phyloP scores from a whole-genome alignment of 2,113 vertebrate genomes.

The Alouatta palliata region DNA sequence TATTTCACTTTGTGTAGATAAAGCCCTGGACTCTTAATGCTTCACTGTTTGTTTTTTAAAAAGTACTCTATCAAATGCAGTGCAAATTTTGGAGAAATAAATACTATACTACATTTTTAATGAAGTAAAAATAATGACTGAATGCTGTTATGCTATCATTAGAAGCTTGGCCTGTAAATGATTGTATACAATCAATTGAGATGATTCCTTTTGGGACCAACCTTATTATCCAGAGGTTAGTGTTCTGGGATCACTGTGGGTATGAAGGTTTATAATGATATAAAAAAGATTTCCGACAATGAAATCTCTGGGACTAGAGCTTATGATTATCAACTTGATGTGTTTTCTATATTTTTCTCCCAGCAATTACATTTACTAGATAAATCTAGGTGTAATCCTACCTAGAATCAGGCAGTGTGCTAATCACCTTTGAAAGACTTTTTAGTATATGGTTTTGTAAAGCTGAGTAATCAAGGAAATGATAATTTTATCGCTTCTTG shows the following conservation, averaged over 20 bases:
- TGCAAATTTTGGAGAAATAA: constrained; percentile 12
- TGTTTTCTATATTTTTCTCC: not conserved
- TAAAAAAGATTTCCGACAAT: not conserved
- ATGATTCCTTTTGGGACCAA: not conserved
- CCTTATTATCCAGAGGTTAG: not conserved
- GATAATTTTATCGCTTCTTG: too few species aligned
- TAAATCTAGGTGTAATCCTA: not conserved
- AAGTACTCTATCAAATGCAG: not conserved
- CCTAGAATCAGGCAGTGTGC: not conserved
- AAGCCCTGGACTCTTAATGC: not conserved
- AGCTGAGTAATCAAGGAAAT: constrained; percentile 13
- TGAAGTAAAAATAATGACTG: constrained; percentile 27
- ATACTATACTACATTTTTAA: not conserved
- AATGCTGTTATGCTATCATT: not conserved
- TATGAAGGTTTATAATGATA: not conserved
- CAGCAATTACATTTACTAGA: not conserved
- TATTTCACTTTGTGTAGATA: constrained; percentile 42
- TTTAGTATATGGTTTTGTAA: not conserved
- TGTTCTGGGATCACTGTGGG: not conserved
- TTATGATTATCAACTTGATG: not conserved
- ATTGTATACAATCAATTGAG: not conserved
- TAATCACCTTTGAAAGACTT: not conserved
- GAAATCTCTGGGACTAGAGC: not conserved
- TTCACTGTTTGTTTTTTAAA: constrained; percentile 30
- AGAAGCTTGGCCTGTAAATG: not conserved